These are phyloP conservation scores for Stenolophus ochropezus DNA, from an alignment of 2,888 invertebrate genomes.

Conservation along the genomic window DNA sequence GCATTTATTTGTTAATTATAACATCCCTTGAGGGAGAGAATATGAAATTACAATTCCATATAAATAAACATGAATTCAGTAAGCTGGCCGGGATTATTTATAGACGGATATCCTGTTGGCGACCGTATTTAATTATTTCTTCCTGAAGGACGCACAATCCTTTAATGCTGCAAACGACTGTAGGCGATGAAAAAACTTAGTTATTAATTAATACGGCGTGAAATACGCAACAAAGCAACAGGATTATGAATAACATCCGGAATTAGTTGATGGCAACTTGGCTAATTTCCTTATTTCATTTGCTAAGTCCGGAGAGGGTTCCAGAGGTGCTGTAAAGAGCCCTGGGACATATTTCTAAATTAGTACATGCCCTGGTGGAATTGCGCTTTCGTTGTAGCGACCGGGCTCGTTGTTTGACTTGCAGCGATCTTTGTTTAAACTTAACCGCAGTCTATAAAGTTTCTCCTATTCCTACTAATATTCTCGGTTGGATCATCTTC, in stretches of 20 bases:
- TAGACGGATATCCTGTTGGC: not conserved
- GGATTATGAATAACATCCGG: slow-evolving; percentile 19
- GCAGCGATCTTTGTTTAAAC: slow-evolving; percentile 41
- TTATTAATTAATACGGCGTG: slow-evolving; percentile 25
- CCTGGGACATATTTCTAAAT: slow-evolving; percentile 39
- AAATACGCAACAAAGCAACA: not conserved
- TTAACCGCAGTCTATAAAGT: slow-evolving; percentile 43
- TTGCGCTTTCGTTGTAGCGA: slow-evolving; percentile 20
- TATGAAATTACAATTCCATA: not conserved
- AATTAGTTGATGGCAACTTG: not conserved
- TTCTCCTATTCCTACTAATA: slow-evolving; percentile 39
- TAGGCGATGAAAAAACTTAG: slow-evolving; percentile 14
- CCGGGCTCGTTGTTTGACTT: slow-evolving; percentile 36
- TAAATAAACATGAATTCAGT: not conserved
- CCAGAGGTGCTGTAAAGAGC: slow-evolving; percentile 36
- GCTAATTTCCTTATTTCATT: slow-evolving; percentile 28
- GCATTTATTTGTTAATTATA: not conserved
- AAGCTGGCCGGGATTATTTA: not conserved
- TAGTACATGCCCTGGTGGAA: slow-evolving; percentile 39
- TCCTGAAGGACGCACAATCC: not conserved
- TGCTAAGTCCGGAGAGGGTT: not conserved
- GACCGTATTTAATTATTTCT: slow-evolving; percentile 18
- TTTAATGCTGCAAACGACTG: not conserved
- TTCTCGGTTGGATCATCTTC: slow-evolving; percentile 40
- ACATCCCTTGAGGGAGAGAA: not conserved